These are phyloP conservation scores for Myiagra hebetior DNA, from an alignment of 2,113 vertebrate genomes.

Conservation along the genomic window DNA sequence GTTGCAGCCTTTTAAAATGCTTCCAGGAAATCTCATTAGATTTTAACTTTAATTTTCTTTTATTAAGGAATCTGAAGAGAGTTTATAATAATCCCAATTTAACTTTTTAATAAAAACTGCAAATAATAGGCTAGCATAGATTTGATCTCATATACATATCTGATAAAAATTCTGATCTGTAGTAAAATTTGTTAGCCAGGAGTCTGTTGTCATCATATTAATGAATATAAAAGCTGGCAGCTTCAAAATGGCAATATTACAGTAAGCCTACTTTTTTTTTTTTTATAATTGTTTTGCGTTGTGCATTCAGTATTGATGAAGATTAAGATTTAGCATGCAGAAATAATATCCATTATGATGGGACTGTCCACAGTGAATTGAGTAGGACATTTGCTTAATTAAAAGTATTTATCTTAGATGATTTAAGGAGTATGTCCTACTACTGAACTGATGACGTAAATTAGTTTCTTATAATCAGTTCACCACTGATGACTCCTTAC, in stretches of 20 bases:
- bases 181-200: not conserved
- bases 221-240: slow-evolving; percentile 19
- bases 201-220: slow-evolving; percentile 15
- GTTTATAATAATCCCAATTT: not conserved
- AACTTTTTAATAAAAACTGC: slow-evolving; percentile 38
- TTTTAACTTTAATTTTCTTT: not conserved
- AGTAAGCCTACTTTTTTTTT: not conserved
- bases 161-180: slow-evolving; percentile 13
- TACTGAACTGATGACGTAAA: not conserved
- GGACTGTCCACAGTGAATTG: not conserved
- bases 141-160: slow-evolving; percentile 25
- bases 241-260: slow-evolving; percentile 19
- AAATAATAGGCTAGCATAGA: not conserved
- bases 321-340: slow-evolving; percentile 26
- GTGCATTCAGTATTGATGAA: not conserved
- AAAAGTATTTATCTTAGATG: slow-evolving; percentile 50
- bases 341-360: slow-evolving; percentile 21
- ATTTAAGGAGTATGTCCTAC: slow-evolving; percentile 23
- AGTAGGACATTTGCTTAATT: slow-evolving; percentile 45
- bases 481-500: not conserved
- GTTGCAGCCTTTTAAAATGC: slow-evolving; percentile 3
- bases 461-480: slow-evolving; percentile 18
- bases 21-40: slow-evolving; percentile 14
- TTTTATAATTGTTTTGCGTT: not conserved
- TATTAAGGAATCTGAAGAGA: not conserved